phyloP scores from a whole-genome alignment of 2,888 invertebrate species.

The Yponomeuta plumbellus region DNA sequence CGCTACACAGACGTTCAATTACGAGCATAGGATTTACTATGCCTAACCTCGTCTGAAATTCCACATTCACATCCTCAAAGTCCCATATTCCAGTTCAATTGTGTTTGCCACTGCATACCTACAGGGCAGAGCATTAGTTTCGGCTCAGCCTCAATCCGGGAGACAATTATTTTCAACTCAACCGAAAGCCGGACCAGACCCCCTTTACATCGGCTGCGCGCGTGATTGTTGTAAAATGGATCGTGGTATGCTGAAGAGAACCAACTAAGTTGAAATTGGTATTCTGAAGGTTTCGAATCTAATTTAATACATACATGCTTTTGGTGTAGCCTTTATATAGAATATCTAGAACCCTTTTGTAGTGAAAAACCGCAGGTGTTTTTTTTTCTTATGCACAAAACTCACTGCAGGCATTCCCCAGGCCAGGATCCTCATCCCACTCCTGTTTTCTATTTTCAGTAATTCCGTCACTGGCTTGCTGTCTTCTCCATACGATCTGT shows the following conservation, averaged over 20 bases:
- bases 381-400: too few species aligned
- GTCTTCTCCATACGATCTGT: too few species aligned
- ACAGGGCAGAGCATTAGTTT: neutral
- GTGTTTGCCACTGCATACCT: neutral
- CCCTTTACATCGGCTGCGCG: slow-evolving; percentile 13
- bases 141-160: slow-evolving; percentile 17
- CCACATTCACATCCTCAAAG: neutral
- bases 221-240: slow-evolving; percentile 18
- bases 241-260: neutral
- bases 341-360: too few species aligned
- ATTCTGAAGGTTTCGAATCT: neutral
- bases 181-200: slow-evolving; percentile 31
- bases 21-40: neutral
- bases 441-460: too few species aligned
- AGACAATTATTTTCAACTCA: slow-evolving; percentile 71
- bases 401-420: too few species aligned
- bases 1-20: neutral
- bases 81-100: slow-evolving; percentile 3
- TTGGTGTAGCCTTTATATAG: too few species aligned
- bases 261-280: neutral
- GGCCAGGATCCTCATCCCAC: too few species aligned
- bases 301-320: too few species aligned
- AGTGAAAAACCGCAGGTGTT: too few species aligned
- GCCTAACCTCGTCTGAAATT: neutral
- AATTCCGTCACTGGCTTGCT: too few species aligned